Evolutionary conservation across 2,113 vertebrate species (phyloP).

Genomic region (Grammomys dolichurus): DNA sequence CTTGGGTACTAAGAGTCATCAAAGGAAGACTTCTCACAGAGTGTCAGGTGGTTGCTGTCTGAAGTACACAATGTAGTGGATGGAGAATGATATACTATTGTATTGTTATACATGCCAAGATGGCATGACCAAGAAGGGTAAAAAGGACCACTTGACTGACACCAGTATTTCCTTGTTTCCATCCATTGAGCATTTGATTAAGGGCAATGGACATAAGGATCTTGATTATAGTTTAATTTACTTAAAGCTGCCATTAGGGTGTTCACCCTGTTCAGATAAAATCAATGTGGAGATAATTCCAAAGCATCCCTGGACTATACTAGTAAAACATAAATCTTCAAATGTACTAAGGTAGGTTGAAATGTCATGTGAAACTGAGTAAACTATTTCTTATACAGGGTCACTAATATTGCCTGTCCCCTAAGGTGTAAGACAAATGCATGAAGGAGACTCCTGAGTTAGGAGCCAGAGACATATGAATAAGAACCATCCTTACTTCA

Average conservation of each 20-base stretch:
- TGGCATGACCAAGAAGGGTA: background rate
- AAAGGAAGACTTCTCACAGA: background rate
- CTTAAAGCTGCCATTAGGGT: background rate
- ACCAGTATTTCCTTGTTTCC: background rate
- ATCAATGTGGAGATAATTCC: background rate
- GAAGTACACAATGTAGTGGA: background rate
- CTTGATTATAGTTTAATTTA: background rate
- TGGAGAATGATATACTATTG: background rate
- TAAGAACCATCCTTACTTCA: background rate
- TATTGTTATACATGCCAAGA: background rate
- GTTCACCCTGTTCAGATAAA: background rate
- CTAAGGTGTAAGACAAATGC: constrained; percentile 13
- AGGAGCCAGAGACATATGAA: constrained; percentile 36
- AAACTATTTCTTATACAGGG: constrained; percentile 69
- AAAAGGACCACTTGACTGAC: background rate
- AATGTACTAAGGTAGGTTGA: background rate
- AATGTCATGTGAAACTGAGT: constrained; percentile 58
- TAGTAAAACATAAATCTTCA: background rate
- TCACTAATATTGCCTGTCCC: background rate
- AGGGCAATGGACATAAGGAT: background rate
- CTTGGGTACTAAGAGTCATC: background rate
- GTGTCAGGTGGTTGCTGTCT: background rate
- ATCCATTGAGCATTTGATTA: background rate
- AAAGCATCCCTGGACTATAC: background rate
- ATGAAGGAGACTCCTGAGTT: constrained; percentile 16